Percentiles rank a stretch among this genome's conserved stretches.
Evolutionary conservation across 1,140 invertebrate genomes (phyloP).

Genomic region (Octopus sinensis): DNA sequence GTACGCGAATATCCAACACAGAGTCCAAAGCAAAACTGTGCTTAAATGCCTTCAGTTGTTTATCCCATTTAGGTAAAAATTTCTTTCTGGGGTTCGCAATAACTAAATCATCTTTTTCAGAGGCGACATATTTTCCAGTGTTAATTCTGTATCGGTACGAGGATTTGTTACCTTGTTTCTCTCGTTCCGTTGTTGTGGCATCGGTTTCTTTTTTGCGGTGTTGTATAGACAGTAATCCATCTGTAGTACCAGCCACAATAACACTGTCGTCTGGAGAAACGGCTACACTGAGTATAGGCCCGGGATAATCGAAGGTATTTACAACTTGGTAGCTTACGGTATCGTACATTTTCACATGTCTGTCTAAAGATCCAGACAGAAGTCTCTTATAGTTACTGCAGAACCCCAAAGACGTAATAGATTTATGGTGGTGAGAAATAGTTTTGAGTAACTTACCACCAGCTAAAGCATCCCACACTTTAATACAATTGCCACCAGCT

Average conservation of each 20-base stretch:
- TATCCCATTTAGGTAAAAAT: slow-evolving; percentile 63
- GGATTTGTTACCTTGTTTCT: slow-evolving; percentile 15
- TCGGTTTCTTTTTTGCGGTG: slow-evolving; percentile 65
- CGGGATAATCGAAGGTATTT: slow-evolving; percentile 85
- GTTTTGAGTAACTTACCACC: slow-evolving; percentile 79
- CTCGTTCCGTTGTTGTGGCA: slow-evolving; percentile 50
- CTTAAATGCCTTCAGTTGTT: slow-evolving; percentile 74
- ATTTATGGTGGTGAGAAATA: slow-evolving; percentile 84
- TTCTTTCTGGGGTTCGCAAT: slow-evolving; percentile 42
- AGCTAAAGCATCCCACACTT: slow-evolving; percentile 87
- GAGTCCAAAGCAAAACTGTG: slow-evolving; percentile 76
- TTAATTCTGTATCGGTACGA: not conserved
- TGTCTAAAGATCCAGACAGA: slow-evolving; percentile 85
- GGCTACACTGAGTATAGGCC: slow-evolving; percentile 83
- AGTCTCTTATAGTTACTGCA: slow-evolving; percentile 74
- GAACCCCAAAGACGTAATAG: slow-evolving; percentile 75
- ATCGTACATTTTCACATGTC: slow-evolving; percentile 90
- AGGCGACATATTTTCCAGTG: not conserved
- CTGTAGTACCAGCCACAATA: slow-evolving; percentile 85
- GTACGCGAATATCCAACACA: slow-evolving; percentile 63
- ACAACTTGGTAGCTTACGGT: slow-evolving; percentile 80
- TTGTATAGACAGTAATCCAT: slow-evolving; percentile 83
- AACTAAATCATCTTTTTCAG: slow-evolving; percentile 39
- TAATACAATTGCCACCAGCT: slow-evolving; percentile 85
- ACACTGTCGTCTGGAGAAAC: slow-evolving; percentile 76